Base-by-base conservation (phyloP, 30 jellyfish, hydroid and myxozoan genomes). In the Catostylus mosaicus region DNA sequence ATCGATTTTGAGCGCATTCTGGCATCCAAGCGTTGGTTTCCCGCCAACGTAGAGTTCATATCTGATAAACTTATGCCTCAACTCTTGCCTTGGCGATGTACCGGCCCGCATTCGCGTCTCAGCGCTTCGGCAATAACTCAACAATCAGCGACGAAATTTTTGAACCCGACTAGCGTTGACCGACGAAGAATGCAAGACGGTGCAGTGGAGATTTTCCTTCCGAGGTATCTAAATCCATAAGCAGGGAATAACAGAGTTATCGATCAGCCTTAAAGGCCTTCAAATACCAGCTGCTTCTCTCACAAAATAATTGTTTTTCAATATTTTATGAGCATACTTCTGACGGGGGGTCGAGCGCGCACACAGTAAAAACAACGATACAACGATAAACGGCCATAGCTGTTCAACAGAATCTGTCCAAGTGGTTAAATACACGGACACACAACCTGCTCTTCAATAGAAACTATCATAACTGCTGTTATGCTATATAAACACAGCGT, bases 241-340 rank as follows among this genome's bases (percentile, higher is more conserved):
- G 56, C 11, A 45, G 50, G 33, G n/a, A 26, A 48, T 46, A 9
- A 47, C 38, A 32, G 72, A 43, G 71, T 23, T 73, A 73, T 73
- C 85, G 33, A 73, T 23, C 78, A 16, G 63, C 63, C 63, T 48
- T 48, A 3, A 4, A 48, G 23, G 63, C 63, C 63, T 48, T 48
- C 1, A 4, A 48, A 61, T 60, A 27, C 79, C 88, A 77, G 88
- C 88, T 77, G 88, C 71, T 48, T 37, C 54, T 30, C 46, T 59
- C 88, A 38, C 88, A 77, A 77, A 43, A 77, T 77, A 20, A 77
- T 57, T 77, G 70, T 51, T 57, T 77, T 77, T 77, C 88, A 77
- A 77, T 77, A 77, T 77, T 77, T 77, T 45, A 77, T 77, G 78
- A 77, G 88, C 79, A n/a, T 4, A 32, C 9, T 59, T 59, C 52